phyloP scores from a whole-genome alignment of 2,113 vertebrate genomes.

The Tor tambroides region DNA sequence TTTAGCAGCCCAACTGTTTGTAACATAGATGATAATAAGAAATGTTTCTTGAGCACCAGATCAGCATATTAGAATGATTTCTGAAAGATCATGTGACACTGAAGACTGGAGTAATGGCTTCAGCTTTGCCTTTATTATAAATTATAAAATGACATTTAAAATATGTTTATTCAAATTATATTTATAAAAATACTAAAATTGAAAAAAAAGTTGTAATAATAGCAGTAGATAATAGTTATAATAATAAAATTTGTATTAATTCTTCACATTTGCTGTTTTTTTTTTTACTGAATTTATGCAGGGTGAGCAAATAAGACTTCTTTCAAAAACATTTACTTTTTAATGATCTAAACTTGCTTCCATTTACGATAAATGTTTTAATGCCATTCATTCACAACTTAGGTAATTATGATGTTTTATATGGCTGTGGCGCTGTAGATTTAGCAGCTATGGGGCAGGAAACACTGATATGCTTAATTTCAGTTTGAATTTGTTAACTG shows the following conservation, averaged over 20 bases:
- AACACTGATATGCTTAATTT: not conserved
- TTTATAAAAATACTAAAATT: not conserved
- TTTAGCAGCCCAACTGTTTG: no score
- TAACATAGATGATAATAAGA: no score
- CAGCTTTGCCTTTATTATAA: not conserved
- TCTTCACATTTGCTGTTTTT: not conserved
- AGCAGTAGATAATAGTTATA: no score
- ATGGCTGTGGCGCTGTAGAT: not conserved
- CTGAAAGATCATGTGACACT: no score
- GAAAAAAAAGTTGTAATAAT: not conserved
- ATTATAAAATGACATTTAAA: no score
- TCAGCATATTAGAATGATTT: no score
- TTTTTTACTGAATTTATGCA: not conserved
- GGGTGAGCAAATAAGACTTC: not conserved
- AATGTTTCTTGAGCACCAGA: no score
- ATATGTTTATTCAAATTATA: not conserved
- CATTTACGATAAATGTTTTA: not conserved
- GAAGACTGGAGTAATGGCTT: not conserved
- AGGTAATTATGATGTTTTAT: not conserved
- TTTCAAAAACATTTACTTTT: no score
- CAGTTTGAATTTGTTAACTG: not conserved
- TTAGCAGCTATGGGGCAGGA: not conserved
- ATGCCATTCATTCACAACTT: not conserved
- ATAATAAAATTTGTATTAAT: no score
- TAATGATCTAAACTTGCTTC: not conserved